phyloP scores from a whole-genome alignment of 2,797 vertebrate species.

The Pempheris klunzingeri region DNA sequence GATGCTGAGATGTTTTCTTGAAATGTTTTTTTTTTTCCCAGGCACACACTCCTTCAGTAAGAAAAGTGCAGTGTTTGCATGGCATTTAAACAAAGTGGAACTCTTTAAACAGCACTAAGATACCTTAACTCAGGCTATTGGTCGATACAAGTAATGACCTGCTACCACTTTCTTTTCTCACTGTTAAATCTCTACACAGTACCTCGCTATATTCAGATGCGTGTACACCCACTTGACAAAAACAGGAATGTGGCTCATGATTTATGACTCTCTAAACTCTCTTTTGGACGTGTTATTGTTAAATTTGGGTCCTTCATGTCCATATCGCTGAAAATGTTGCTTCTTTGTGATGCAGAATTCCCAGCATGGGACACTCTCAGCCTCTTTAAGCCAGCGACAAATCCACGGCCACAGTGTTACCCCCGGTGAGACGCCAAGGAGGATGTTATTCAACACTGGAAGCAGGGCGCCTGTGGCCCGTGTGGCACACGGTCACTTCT shows the following conservation, averaged over 20 bases:
- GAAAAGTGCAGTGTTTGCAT: conserved; percentile 11
- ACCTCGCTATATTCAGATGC: not conserved
- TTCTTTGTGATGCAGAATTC: conserved; percentile 12
- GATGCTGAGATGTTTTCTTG: conserved; percentile 43
- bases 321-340: not conserved
- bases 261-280: not conserved
- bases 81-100: conserved; percentile 7
- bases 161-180: not conserved
- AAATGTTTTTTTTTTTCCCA: conserved; percentile 31
- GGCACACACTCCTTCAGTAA: not conserved
- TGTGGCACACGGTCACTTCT: conserved; percentile 36
- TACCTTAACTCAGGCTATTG: not conserved
- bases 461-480: conserved; percentile 32
- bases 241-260: not conserved
- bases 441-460: conserved; percentile 32
- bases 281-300: not conserved
- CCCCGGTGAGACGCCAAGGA: conserved; percentile 19
- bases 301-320: not conserved
- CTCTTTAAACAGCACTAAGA: conserved; percentile 8
- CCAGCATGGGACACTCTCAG: conserved; percentile 1
- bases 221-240: not conserved
- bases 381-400: conserved; percentile 19
- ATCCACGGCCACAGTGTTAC: conserved; percentile 9
- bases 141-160: not conserved
- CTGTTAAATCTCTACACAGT: not conserved